Evolutionary conservation across 2,797 vertebrate species (phyloP).

Genomic region (Pterois miles): DNA sequence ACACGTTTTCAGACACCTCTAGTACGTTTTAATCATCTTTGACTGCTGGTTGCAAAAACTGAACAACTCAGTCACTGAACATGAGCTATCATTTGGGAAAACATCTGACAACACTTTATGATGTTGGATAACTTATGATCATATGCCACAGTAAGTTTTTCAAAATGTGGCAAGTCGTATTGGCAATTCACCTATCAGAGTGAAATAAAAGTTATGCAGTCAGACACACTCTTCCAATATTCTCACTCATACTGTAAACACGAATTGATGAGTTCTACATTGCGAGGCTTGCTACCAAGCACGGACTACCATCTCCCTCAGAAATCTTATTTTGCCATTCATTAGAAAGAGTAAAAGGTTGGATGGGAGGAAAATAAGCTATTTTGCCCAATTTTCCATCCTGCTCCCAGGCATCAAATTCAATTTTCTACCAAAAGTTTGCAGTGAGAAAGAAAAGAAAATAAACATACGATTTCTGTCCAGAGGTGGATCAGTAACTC

Average conservation of each 20-base stretch:
- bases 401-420: slow-evolving; percentile 87
- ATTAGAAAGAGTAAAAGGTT: slow-evolving; percentile 79
- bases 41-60: neutral
- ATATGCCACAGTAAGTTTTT: slow-evolving; percentile 1
- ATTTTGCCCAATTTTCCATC: slow-evolving; percentile 88
- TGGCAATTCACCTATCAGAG: slow-evolving; percentile 27
- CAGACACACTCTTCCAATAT: slow-evolving; percentile 46
- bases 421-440: slow-evolving; percentile 86
- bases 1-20: slow-evolving; percentile 1
- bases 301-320: slow-evolving; percentile 67
- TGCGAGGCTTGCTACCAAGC: slow-evolving; percentile 44
- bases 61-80: slow-evolving; percentile 26
- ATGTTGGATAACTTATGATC: slow-evolving; percentile 34
- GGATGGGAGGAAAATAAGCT: slow-evolving; percentile 80
- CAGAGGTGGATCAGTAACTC: slow-evolving; percentile 84
- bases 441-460: slow-evolving; percentile 77
- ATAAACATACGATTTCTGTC: slow-evolving; percentile 81
- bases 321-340: slow-evolving; percentile 83
- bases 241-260: slow-evolving; percentile 56
- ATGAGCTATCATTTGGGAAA: slow-evolving; percentile 11
- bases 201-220: slow-evolving; percentile 36
- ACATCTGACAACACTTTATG: slow-evolving; percentile 13
- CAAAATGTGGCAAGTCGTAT: slow-evolving; percentile 11
- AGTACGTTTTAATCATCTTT: slow-evolving; percentile 17
- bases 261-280: slow-evolving; percentile 74